Evolutionary conservation across 2,797 vertebrate genomes (phyloP).

Genomic region (Hirundo rustica): DNA sequence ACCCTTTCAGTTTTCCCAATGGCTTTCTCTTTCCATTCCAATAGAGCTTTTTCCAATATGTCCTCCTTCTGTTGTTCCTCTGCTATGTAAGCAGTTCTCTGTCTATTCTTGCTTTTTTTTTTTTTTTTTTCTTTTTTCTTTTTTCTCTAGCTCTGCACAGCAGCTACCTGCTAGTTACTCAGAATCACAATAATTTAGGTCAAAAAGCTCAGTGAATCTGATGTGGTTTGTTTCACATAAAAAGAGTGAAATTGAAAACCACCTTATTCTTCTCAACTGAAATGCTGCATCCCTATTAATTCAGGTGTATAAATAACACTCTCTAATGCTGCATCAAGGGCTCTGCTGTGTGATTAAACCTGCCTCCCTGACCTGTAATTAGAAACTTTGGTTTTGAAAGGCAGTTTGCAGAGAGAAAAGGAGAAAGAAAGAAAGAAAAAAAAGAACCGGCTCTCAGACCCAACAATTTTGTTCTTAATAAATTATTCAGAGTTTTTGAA

Average conservation of each 20-base stretch:
- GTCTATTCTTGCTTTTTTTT: not conserved
- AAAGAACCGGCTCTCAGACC: conserved; percentile 63
- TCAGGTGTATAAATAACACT: conserved; percentile 74
- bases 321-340: conserved; percentile 64
- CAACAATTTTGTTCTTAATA: conserved; percentile 76
- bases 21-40: not conserved
- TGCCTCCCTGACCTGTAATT: conserved; percentile 79
- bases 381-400: conserved; percentile 79
- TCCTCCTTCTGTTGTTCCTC: conserved; percentile 13
- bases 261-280: conserved; percentile 68
- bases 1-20: not conserved
- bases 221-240: conserved; percentile 57
- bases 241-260: conserved; percentile 66
- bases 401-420: conserved; percentile 68
- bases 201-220: conserved; percentile 55
- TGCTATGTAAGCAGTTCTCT: not conserved
- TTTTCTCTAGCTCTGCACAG: not conserved
- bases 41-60: not conserved
- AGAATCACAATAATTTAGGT: conserved; percentile 62
- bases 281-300: conserved; percentile 71
- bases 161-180: conserved; percentile 29
- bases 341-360: conserved; percentile 67
- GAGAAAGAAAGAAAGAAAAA: conserved; percentile 54
- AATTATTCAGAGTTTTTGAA: conserved; percentile 77
- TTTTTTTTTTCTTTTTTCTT: not conserved